phyloP scores from a whole-genome alignment of 2,888 invertebrate species.

The Yponomeuta sedellus region DNA sequence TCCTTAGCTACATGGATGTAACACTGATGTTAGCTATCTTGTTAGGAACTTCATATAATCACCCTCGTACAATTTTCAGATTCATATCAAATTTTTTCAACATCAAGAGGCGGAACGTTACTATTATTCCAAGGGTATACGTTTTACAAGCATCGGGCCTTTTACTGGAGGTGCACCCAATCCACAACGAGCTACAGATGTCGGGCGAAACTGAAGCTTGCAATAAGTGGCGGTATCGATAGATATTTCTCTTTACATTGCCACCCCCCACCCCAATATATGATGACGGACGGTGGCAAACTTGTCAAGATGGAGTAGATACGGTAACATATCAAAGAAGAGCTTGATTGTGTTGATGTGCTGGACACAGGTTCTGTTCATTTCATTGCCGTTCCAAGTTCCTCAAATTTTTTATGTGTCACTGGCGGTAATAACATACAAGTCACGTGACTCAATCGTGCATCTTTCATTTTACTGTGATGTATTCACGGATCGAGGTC shows the following conservation, averaged over 20 bases:
- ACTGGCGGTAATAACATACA: too few species aligned
- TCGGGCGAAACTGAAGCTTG: not conserved
- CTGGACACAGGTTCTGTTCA: too few species aligned
- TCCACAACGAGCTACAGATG: not conserved
- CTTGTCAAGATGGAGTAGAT: conserved; percentile 16
- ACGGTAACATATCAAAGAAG: not conserved
- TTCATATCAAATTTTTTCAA: not conserved
- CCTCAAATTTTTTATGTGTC: too few species aligned
- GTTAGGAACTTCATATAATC: too few species aligned
- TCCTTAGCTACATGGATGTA: too few species aligned
- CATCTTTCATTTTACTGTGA: too few species aligned
- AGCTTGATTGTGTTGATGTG: too few species aligned
- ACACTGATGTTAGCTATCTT: too few species aligned
- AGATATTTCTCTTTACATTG: conserved; percentile 22
- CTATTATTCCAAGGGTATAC: conserved; percentile 27
- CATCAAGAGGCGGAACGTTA: not conserved
- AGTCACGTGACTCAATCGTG: too few species aligned
- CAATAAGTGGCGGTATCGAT: not conserved
- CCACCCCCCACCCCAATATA: conserved; percentile 25
- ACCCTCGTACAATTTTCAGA: not conserved
- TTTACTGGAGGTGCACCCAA: conserved; percentile 25
- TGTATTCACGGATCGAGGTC: too few species aligned
- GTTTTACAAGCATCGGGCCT: conserved; percentile 23
- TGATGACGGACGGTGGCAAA: conserved; percentile 19
- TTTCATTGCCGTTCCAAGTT: too few species aligned